Evolutionary conservation across 2,888 invertebrate species (phyloP), one percentile per base, ranked within the genome.

Genomic region (Dilophus febrilis): DNA sequence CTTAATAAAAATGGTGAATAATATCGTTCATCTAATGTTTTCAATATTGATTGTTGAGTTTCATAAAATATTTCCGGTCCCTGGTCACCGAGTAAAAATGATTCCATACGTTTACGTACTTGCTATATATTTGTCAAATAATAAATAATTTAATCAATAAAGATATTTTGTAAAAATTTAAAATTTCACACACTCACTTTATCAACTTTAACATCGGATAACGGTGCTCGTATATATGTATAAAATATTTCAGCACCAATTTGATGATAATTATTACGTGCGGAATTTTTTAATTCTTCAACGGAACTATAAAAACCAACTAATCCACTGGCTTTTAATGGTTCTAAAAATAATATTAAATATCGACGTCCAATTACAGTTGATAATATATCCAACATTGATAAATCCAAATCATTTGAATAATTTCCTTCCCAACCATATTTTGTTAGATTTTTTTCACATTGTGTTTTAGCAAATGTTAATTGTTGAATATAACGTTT

Each of bases 231-330:
- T 44, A 91, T 82, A 51, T 83, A 88, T 4, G 84, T 85, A 55
- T 88, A 87, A 63, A 85, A 90, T 52, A 90, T 84, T 60, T 90
- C 88, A n/a, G 85, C 83, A 10, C 84, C 91, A 22, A 87, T 64
- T 51, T 88, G 84, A 60, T 90, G 87, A 73, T 81, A 81, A 47
- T 73, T 73, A 44, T 75, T 75, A 48, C 81, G 70, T 35, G 77
- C 75, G n/a, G 83, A 73, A 41, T 72, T 70, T 46, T 82, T 71
- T 45, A 91, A 61, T 58, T 87, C 85, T 53, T 90, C 87, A 0
- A 87, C 86, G 1, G 84, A 82, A 50, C 73, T 74, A 78, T 87
- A 90, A 54, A 81, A 90, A 1, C 86, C 81, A 7, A 90, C 74
- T 40, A 87, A 61, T n/a, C 82, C 80, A 55, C 85, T 83, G 22